Base-by-base conservation (phyloP, 1,140 invertebrate genomes). In the Lordiphosa stackelbergi region DNA sequence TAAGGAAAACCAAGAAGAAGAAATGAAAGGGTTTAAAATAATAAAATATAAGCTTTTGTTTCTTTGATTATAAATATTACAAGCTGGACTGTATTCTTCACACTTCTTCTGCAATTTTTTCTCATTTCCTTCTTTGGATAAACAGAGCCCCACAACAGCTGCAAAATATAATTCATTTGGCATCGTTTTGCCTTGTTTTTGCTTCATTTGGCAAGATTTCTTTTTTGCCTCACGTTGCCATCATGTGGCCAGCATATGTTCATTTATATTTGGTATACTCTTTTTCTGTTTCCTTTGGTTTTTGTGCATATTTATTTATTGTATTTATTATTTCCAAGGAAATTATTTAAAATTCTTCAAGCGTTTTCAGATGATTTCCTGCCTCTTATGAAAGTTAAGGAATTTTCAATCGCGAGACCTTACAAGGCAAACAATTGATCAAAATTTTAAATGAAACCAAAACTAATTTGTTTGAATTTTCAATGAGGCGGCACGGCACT, bases 221-320 rank as follows among this genome's bases (percentile, higher is more conserved):
- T 16, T 28, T 10, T 22, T 13, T 6, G 24, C 19, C 46, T 38
- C 37, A 16, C 7, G 10, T 49, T 35, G 38, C 19, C 38, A 53
- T 35, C 66, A 69, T 58, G 49, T 69, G 66, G 61, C 52, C 36
- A 9, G 19, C 55, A 65, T 51, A 28, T 68, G 65, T 53, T 54
- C 31, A 19, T 19, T 49, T 49, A 7, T 36, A 19, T 49, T 22
- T 49, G 12, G 12, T 9, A 35, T 22, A 36, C 1, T 8, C 13
- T 22, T 22, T 11, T 31, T 49, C 34, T 36, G 9, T 36, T 48
- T 5, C 31, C 2, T 48, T 36, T 48, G 36, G 59, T 35, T 35
- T 19, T 38, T 52, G 12, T 16, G 54, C 49, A 59, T 58, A 64
- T 54, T 54, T 41, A 69, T 31, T 31, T 31, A 46, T 52, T 42